These are phyloP conservation scores for Macrotrachela quadricornifera DNA, from an alignment of 1,140 invertebrate species.

Conservation along the genomic window DNA sequence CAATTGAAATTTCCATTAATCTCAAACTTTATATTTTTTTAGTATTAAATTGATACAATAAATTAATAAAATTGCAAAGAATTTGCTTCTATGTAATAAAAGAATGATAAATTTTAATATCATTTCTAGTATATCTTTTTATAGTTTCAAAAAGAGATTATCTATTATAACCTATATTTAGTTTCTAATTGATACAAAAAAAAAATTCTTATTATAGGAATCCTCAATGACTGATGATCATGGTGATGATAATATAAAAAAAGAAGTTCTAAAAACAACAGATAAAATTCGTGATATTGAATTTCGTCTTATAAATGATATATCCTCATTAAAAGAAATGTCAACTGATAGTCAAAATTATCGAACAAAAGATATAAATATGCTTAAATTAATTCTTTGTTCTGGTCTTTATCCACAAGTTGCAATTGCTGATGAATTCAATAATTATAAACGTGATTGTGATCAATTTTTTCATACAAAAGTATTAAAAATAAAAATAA, in stretches of 20 bases:
- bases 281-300: conserved; percentile 77
- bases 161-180: too few species aligned
- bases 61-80: too few species aligned
- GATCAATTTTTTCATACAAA: conserved; percentile 80
- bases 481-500: conserved; percentile 22
- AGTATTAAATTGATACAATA: too few species aligned
- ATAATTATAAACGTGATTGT: conserved; percentile 62
- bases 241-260: not conserved
- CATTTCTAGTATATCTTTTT: too few species aligned
- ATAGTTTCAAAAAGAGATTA: too few species aligned
- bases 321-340: not conserved
- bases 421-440: conserved; percentile 70
- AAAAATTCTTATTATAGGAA: too few species aligned
- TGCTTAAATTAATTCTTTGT: conserved; percentile 66
- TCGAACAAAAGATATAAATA: conserved; percentile 56
- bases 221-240: not conserved
- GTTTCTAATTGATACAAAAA: too few species aligned
- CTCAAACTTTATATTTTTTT: too few species aligned
- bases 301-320: conserved; percentile 40
- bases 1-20: too few species aligned
- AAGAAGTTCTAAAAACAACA: conserved; percentile 31
- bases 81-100: too few species aligned
- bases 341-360: conserved; percentile 37
- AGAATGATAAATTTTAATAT: too few species aligned
- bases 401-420: conserved; percentile 80